Base-by-base conservation (phyloP, 2,888 invertebrate genomes). In the Pollenia labialis region DNA sequence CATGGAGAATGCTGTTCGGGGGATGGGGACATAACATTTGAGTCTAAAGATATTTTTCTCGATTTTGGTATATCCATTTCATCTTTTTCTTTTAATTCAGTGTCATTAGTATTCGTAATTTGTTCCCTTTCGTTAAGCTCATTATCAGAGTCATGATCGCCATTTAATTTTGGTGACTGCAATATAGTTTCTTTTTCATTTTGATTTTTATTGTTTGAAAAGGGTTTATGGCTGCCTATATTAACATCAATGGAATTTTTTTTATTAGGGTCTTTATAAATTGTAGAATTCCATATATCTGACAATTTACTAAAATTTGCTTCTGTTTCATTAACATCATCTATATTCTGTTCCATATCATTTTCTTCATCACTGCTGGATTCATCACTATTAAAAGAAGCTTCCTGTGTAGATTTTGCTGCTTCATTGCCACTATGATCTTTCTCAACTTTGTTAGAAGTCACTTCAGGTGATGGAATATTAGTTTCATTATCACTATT, bases 101-200 rank as follows among this genome's bases (percentile, higher is more conserved):
- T 32, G 11, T 68, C 77, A 11, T 48, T 81, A 4, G 46, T 16
- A 64, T 75, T 75, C 12, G 54, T 71, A 14, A 1, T 69, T 32
- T 75, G 8, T 0, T 56, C 68, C 4, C n/a, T 3, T 7, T 68
- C 75, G 48, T 64, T 50, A 11, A 40, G 11, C 4, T 58, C 60
- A 32, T 62, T 64, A 42, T 71, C 50, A 23, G 77, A 48, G 23
- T 71, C 42, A 60, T 82, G 74, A 52, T 82, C 82, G 12, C 88
- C 88, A 83, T 88, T 88, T 62, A 87, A 12, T 71, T 83, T 86
- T 9, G 72, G 62, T n/a, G 64, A 23, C 2, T 52, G 11, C 11
- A 52, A 46, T 11, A 12, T 12, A 18, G 40, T 52, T 14, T 66
- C 44, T 9, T 69, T 40, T n/a, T 54, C 42, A 11, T 48, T 48